A percentile compares a stretch with the other conserved stretches of the same genome.
Conservation (phyloP, 2,888 invertebrate species). For the Amphipyra berbera region DNA sequence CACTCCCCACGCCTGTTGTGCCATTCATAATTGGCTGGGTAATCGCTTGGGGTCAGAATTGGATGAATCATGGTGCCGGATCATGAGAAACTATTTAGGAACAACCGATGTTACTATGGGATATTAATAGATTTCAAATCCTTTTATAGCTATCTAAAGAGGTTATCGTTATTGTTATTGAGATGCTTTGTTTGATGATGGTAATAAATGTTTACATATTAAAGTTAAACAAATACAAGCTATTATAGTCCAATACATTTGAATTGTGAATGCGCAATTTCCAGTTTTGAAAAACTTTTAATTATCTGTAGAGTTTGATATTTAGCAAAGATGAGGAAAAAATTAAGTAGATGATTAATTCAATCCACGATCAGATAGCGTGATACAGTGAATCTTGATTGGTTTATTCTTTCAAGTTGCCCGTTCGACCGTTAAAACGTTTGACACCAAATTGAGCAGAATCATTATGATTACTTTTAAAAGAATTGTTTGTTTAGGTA, state of each 20-base stretch:
- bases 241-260: conserved; percentile 5
- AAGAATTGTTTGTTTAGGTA: conserved; percentile 52
- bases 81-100: conserved; percentile 61
- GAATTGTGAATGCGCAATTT: neutral
- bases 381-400: conserved; percentile 36
- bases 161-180: conserved; percentile 33
- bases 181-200: conserved; percentile 25
- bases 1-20: conserved; percentile 51
- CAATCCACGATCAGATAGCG: conserved; percentile 37
- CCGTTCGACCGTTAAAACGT: conserved; percentile 36
- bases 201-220: conserved; percentile 1
- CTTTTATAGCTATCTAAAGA: conserved; percentile 27
- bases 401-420: conserved; percentile 31
- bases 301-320: neutral
- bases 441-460: conserved; percentile 39
- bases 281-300: neutral
- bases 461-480: conserved; percentile 39
- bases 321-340: conserved; percentile 15
- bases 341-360: conserved; percentile 18
- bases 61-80: conserved; percentile 65
- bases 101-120: conserved; percentile 43
- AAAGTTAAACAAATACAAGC: conserved; percentile 11
- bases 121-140: conserved; percentile 22
- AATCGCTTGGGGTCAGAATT: conserved; percentile 67
- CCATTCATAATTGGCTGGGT: conserved; percentile 56